Evolutionary conservation across 1,140 invertebrate genomes (phyloP), one percentile per base, ranked within the genome.

Genomic region (Magallana ariakensis): DNA sequence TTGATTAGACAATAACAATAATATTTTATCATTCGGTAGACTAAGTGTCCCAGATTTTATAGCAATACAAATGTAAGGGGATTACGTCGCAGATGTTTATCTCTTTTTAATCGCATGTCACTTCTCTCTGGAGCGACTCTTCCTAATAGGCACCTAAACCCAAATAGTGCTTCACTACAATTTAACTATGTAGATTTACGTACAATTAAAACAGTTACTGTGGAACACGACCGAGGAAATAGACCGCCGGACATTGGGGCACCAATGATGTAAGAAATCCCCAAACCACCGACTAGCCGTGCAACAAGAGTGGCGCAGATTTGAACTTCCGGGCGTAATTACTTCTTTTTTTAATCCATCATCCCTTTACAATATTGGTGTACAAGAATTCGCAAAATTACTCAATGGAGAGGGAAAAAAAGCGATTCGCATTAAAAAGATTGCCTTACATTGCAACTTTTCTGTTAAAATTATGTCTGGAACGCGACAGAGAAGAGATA

Each of bases 1-100:
- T 75, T 75, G 26, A 75, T 75, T 75, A 33, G 66, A 75, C 66
- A 75, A 75, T 75, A 75, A 75, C 66, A 75, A 75, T 75, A 75
- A 75, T 75, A 75, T 75, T 75, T 75, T 75, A 75, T 75, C 66
- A 75, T 75, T 26, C 66, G 66, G 66, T 75, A 75, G 66, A 75
- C 66, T 75, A 75, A 75, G 66, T 75, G 66, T 75, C 66, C 66
- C 22, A 75, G 66, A 75, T 75, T 75, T 75, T 75, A 75, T 75
- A 75, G 66, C 66, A 75, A 75, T 75, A 46, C 66, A 75, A 75
- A 75, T 75, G 66, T 75, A 75, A 75, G 66, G 66, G 22, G 66
- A 75, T 75, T 75, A 75, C 22, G 66, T 10, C 66, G 66, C 66
- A 75, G 66, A 75, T 75, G 66, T 75, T 75, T 75, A 75, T 75